Base-by-base conservation (phyloP, 2,113 vertebrate genomes). In the Passer domesticus region DNA sequence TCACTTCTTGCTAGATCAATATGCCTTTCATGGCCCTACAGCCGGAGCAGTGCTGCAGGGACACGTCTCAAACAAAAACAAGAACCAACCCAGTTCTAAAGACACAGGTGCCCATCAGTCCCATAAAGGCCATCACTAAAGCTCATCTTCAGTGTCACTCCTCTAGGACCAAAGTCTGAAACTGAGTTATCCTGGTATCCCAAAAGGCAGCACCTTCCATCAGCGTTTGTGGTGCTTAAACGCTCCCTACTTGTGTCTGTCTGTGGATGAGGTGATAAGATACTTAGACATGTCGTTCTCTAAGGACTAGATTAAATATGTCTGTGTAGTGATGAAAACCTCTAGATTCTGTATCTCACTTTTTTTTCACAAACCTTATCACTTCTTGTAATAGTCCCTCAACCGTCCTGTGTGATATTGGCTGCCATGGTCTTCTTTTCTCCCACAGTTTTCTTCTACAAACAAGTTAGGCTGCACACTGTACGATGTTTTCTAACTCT, bases 401-500 rank as follows among this genome's bases (percentile, higher is more conserved):
- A 21, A 16, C 8, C 0, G 0, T 28, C 24, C 37, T 37, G 15
- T 80, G 52, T 2, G 3, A 30, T 28, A 15, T 33, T 74, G 17
- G 37, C 41, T 91, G 52, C 37, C 16, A 14, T 20, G n/a, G 17
- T 53, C 73, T 63, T 67, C 27, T 77, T 56, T 74, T 74, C 69
- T 47, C 41, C 50, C 49, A n/a, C 9, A 25, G 18, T 76, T 92
- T 70, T 66, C 39, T 59, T 46, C 59, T 79, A 55, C 31, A 74
- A 69, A 27, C 33, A 62, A 59, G 13, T 30, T 13, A 67, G 31
- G 11, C 46, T 66, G 30, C 16, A 12, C 11, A 9, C 49, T 68
- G 21, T 44, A 50, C 22, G 20, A 43, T 68, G 5, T 13, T 80
- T 75, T 88, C 37, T 7, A 58, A 23, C 10, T 63, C 31, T 58